Evolutionary conservation across 2,888 invertebrate genomes (phyloP).

Genomic region (Mesochorus sp.): DNA sequence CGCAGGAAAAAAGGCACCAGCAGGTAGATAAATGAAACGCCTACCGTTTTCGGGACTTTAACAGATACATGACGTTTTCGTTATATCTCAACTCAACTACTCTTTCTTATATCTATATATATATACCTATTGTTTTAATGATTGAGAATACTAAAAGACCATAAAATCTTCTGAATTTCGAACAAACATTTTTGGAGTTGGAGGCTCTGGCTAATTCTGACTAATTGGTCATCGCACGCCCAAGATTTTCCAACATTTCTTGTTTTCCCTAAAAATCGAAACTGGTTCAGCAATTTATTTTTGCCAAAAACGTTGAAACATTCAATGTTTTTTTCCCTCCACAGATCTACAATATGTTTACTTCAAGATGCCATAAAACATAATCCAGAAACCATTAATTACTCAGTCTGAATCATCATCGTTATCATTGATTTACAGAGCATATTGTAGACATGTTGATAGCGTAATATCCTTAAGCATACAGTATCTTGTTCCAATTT

Average conservation of each 20-base stretch:
- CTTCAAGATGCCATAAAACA: no score
- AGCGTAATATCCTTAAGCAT: slow-evolving; percentile 1
- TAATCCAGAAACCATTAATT: no score
- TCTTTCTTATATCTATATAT: neutral
- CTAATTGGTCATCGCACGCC: slow-evolving; percentile 63
- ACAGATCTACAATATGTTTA: no score
- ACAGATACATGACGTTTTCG: slow-evolving; percentile 36
- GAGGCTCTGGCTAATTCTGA: slow-evolving; percentile 37
- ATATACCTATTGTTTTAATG: neutral
- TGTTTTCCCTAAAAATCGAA: neutral
- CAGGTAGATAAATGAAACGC: slow-evolving; percentile 76
- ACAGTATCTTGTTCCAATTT: neutral
- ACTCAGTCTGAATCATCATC: no score
- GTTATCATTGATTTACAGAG: neutral
- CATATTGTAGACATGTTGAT: neutral
- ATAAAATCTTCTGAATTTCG: slow-evolving; percentile 62
- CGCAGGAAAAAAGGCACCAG: slow-evolving; percentile 54
- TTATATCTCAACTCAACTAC: slow-evolving; percentile 42
- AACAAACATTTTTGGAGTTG: neutral
- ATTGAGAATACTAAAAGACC: slow-evolving; percentile 55
- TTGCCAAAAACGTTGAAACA: no score
- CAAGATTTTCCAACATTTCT: neutral
- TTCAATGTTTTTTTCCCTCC: no score
- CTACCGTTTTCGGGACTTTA: slow-evolving; percentile 62
- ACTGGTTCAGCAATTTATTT: neutral